Conservation (phyloP, 2,797 vertebrate species). For the Glossophaga mutica region DNA sequence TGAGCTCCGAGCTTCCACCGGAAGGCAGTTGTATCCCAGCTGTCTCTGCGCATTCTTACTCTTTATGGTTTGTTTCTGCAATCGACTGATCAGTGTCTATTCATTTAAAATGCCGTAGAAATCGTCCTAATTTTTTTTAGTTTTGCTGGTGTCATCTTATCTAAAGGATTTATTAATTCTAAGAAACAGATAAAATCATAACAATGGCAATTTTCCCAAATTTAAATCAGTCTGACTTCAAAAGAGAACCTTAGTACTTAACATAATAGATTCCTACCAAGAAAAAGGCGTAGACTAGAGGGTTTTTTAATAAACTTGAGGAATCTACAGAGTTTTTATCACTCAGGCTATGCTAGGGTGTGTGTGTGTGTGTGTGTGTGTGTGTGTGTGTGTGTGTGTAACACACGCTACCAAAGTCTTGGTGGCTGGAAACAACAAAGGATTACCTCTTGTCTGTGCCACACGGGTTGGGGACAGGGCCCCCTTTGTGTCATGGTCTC, state of each 20-base stretch:
- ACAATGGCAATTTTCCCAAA: neutral
- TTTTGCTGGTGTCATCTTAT: neutral
- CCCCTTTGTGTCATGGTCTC: neutral
- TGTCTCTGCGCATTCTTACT: too few relatives aligned
- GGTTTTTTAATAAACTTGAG: neutral
- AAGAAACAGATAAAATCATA: neutral
- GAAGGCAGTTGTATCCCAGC: too few relatives aligned
- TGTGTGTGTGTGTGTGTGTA: too few relatives aligned
- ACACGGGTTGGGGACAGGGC: fast-evolving
- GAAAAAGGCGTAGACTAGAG: neutral
- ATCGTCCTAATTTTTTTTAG: neutral
- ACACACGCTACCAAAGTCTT: neutral
- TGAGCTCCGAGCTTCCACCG: fast-evolving
- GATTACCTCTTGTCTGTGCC: neutral
- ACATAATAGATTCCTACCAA: neutral
- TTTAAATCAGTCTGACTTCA: neutral
- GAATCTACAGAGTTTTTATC: neutral
- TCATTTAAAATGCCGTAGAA: neutral
- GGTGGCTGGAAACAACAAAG: neutral
- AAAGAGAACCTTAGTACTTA: neutral
- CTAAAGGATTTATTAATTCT: neutral
- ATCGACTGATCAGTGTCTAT: neutral
- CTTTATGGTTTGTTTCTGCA: neutral
- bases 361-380: neutral
- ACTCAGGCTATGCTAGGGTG: too few relatives aligned